These are phyloP conservation scores for Cheilosia urbana DNA, from an alignment of 2,888 invertebrate species.

Conservation along the genomic window DNA sequence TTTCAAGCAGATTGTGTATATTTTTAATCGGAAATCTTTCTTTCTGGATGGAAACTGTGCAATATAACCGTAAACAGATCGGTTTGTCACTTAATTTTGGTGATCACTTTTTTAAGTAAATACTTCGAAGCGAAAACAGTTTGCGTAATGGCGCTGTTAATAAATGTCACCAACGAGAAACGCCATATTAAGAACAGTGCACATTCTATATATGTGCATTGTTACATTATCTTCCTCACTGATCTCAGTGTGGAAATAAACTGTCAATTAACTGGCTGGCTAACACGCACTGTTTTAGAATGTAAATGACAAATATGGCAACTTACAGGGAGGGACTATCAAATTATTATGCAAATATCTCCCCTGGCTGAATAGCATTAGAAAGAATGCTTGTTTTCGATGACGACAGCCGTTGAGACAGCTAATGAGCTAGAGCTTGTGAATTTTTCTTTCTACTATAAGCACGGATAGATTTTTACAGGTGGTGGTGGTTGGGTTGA, in stretches of 20 bases:
- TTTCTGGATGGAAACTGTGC: no score
- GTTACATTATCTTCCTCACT: constrained; percentile 7
- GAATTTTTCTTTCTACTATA: no score
- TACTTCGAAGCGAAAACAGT: no score
- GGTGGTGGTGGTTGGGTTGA: constrained; percentile 15
- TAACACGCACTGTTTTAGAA: constrained; percentile 20
- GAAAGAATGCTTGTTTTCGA: constrained; percentile 15
- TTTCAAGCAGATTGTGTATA: no score
- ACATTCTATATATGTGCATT: background rate
- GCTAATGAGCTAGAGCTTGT: no score
- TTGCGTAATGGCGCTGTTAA: no score
- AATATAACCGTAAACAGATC: no score
- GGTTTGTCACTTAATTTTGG: no score
- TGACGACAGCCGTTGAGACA: constrained; percentile 12
- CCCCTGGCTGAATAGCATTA: constrained; percentile 30
- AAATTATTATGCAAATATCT: constrained; percentile 41
- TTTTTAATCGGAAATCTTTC: no score
- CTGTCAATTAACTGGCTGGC: constrained; percentile 30
- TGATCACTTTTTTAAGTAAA: no score
- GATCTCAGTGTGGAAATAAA: constrained; percentile 22
- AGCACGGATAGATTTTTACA: background rate
- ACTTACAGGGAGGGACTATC: constrained; percentile 4
- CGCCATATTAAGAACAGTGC: constrained; percentile 5
- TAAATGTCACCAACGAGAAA: no score
- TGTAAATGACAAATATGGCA: constrained; percentile 42